These are phyloP conservation scores for Cantharis flavilabris DNA, from an alignment of 2,888 invertebrate species.

Conservation along the genomic window DNA sequence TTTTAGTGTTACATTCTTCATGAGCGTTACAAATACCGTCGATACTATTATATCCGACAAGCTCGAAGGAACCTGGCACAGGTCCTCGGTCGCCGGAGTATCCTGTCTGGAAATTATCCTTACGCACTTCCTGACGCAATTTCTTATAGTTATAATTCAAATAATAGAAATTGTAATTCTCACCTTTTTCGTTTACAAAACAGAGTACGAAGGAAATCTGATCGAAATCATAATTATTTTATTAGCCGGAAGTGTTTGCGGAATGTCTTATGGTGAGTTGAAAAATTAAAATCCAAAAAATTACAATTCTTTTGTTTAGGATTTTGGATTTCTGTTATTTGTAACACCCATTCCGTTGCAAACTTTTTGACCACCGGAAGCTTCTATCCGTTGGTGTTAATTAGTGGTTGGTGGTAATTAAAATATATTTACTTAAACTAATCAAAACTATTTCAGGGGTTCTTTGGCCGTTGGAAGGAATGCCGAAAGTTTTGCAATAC, in stretches of 20 bases:
- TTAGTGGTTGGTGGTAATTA: slow-evolving; percentile 71
- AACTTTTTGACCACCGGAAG: slow-evolving; percentile 87
- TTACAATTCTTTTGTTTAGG: slow-evolving; percentile 56
- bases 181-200: slow-evolving; percentile 64
- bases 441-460: slow-evolving; percentile 55
- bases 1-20: slow-evolving; percentile 79
- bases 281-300: not conserved
- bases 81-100: slow-evolving; percentile 86
- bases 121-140: slow-evolving; percentile 81
- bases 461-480: slow-evolving; percentile 71
- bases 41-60: slow-evolving; percentile 81
- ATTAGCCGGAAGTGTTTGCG: slow-evolving; percentile 76
- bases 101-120: slow-evolving; percentile 77
- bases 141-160: slow-evolving; percentile 73
- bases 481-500: slow-evolving; percentile 65
- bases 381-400: slow-evolving; percentile 86
- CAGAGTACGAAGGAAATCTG: slow-evolving; percentile 67
- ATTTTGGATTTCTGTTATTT: slow-evolving; percentile 80
- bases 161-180: slow-evolving; percentile 64
- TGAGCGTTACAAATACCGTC: slow-evolving; percentile 83
- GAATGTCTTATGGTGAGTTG: slow-evolving; percentile 79
- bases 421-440: not conserved
- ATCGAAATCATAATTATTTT: slow-evolving; percentile 65
- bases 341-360: slow-evolving; percentile 77
- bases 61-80: slow-evolving; percentile 84